These are phyloP conservation scores for Spilosoma lubricipeda DNA, from an alignment of 2,888 invertebrate species.

Conservation along the genomic window DNA sequence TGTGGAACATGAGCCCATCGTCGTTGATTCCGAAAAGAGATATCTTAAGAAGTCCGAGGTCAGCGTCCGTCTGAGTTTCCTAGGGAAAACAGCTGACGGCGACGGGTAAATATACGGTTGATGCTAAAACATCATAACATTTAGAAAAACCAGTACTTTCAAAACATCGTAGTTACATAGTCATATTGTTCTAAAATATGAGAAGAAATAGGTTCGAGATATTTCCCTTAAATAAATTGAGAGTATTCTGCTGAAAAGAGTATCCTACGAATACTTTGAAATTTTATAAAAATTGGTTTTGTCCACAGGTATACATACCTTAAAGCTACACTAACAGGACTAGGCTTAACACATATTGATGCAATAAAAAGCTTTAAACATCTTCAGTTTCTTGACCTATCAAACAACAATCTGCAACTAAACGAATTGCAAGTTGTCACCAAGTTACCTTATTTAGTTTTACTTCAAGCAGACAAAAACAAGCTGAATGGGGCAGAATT, in stretches of 20 bases:
- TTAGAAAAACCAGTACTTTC: too few relatives aligned
- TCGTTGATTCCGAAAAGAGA: constrained; percentile 26
- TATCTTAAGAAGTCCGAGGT: constrained; percentile 63
- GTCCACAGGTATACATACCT: constrained; percentile 85
- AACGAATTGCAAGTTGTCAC: constrained; percentile 80
- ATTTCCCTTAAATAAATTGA: background rate
- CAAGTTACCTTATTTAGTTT: constrained; percentile 83
- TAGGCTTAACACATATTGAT: constrained; percentile 83
- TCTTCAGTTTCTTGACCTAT: constrained; percentile 86
- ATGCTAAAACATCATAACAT: background rate
- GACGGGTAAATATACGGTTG: constrained; percentile 66
- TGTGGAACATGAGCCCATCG: constrained; percentile 1
- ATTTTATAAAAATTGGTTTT: constrained; percentile 7
- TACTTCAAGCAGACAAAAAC: constrained; percentile 87
- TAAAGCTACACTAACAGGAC: constrained; percentile 81
- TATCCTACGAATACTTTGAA: background rate
- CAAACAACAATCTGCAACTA: constrained; percentile 81
- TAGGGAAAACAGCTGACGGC: constrained; percentile 81
- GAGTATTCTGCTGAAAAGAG: background rate
- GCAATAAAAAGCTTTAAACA: constrained; percentile 82
- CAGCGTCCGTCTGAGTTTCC: constrained; percentile 68
- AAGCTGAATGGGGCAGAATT: constrained; percentile 78
- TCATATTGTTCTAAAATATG: too few relatives aligned
- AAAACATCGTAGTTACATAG: too few relatives aligned
- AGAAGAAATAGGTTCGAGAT: background rate